Evolutionary conservation across 2,888 invertebrate genomes (phyloP).

Genomic region (Plutella xylostella): DNA sequence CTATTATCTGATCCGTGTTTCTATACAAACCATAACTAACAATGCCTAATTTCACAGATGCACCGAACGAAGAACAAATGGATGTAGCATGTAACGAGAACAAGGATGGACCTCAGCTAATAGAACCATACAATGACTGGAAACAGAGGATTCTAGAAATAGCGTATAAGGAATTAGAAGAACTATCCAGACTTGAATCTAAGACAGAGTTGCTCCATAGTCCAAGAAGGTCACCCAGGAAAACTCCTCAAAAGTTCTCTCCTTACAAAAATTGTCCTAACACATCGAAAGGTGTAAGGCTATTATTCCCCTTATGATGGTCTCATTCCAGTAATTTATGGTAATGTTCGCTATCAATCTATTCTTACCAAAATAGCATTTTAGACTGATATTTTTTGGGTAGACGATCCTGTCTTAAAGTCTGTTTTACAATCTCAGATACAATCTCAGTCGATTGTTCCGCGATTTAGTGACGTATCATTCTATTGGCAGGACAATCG

Average conservation of each 20-base stretch:
- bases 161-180: constrained; percentile 46
- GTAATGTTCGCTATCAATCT: no score
- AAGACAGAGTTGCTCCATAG: constrained; percentile 14
- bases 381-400: no score
- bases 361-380: no score
- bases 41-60: constrained; percentile 16
- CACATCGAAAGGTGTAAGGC: constrained; percentile 33
- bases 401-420: no score
- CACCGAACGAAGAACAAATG: constrained; percentile 26
- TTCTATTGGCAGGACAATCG: no score
- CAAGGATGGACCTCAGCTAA: constrained; percentile 29
- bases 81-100: constrained; percentile 28
- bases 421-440: no score
- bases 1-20: not conserved
- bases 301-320: constrained; percentile 36
- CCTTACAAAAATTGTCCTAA: constrained; percentile 38
- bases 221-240: constrained; percentile 42
- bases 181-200: constrained; percentile 23
- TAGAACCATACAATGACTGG: constrained; percentile 74
- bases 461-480: no score
- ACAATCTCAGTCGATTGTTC: no score
- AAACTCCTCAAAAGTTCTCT: constrained; percentile 42
- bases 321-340: no score
- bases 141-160: constrained; percentile 66
- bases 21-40: not conserved